These are phyloP conservation scores for Promerops cafer DNA, from an alignment of 2,113 vertebrate genomes.

Conservation along the genomic window DNA sequence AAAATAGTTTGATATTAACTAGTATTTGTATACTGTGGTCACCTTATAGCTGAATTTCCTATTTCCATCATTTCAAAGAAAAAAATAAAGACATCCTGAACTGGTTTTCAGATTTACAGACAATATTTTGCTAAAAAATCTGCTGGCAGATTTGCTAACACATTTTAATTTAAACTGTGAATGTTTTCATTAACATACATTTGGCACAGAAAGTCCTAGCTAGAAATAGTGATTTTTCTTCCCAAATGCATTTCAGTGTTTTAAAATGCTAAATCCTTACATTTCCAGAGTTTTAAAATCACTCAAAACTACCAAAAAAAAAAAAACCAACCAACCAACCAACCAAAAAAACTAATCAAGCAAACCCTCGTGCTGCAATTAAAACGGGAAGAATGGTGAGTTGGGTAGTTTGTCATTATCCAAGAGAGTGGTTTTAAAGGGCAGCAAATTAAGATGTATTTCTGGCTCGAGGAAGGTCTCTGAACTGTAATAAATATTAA, in stretches of 20 bases:
- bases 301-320: neutral
- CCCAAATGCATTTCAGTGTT: neutral
- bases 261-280: neutral
- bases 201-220: conserved; percentile 24
- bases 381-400: neutral
- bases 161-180: conserved; percentile 52
- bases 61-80: neutral
- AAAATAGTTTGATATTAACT: neutral
- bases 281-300: neutral
- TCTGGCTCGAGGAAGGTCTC: neutral
- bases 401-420: neutral
- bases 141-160: conserved; percentile 37
- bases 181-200: conserved; percentile 37
- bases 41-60: neutral
- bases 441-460: neutral
- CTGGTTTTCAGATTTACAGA: neutral
- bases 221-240: conserved; percentile 9
- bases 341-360: neutral
- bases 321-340: no score
- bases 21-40: neutral
- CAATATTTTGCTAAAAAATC: conserved; percentile 12
- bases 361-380: neutral
- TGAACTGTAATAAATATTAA: neutral
- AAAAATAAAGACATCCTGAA: neutral
- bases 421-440: neutral